Evolutionary conservation across 2,113 vertebrate species (phyloP), one percentile per base, ranked within the genome.

Genomic region (Pachypanchax playfairii): DNA sequence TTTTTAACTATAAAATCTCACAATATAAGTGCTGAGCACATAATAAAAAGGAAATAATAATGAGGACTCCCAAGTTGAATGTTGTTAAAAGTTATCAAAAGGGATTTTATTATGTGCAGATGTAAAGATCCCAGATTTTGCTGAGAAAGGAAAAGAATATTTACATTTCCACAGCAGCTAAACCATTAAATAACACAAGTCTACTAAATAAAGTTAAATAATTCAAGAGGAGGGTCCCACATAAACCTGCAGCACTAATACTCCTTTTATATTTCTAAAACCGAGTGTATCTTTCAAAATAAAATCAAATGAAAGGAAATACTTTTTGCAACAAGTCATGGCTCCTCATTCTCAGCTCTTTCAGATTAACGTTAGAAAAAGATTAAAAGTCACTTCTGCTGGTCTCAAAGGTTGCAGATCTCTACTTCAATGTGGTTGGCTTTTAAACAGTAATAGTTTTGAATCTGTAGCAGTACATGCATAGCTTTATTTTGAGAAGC

Each of bases 341-440:
- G 24, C 39, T 75, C 71, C 38, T 71, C 13, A 38, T 51, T 1
- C 28, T 17, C 2, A 48, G 21, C 71, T 57, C 39, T 25, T 20
- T 11, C 49, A 63, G 14, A 65, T 51, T 64, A 66, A 65, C 46
- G 14, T 51, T 61, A 66, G 67, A 39, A 48, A 20, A 55, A 65
- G 42, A 64, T 58, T 14, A 15, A 35, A 24, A 55, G 51, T 66
- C 50, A 61, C 15, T n/a, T n/a, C 47, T 54, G 38, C 15, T 49
- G 26, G 43, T 58, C 41, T 41, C 44, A 24, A 62, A 79, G 68
- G 57, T 76, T 78, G 62, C 68, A 55, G 77, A 78, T 58, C 43
- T 77, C 44, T 14, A 63, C 9, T 10, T 54, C 35, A 43, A 60
- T 47, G 28, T 51, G 13, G 29, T 54, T 22, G 47, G 38, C 28